Base-by-base conservation (phyloP, 2,797 vertebrate species). In the Botia almorhae region DNA sequence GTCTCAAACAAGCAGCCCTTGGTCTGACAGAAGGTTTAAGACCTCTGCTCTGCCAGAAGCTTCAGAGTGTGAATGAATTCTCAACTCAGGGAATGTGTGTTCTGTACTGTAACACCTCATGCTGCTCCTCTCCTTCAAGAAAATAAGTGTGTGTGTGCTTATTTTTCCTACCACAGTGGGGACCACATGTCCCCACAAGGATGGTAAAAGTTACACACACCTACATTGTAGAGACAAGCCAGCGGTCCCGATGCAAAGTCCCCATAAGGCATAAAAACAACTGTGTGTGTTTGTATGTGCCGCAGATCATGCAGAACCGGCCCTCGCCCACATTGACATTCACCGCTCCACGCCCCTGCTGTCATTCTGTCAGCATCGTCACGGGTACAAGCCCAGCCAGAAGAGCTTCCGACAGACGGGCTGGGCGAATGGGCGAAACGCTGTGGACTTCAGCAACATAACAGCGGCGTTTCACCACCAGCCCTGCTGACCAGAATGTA, bases 301-400 rank as follows among this genome's bases (percentile, higher is more conserved):
- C 46, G 50, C 67, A 76, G 74, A 80, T 90, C 86, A 80, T 87
- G 84, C 78, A 87, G 88, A 90, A 91, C 87, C 81, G 68, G 86
- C 82, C 84, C 87, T 90, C 87, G 85, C 90, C 86, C 84, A 83
- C 91, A 93, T 93, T 93, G 92, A 90, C 91, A 93, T 93, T 91
- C 92, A 90, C 83, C 82, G 85, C 88, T 86, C 89, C 88, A 86
- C 88, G 67, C 86, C 85, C 87, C 84, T 90, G 87, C 92, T 93
- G 92, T 93, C 93, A 94, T 91, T 89, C 92, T 94, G 92, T 94
- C 92, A 93, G 91, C 92, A 87, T 85, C 88, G 88, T 93, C 92
- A 91, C 88, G 82, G 87, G 89, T 90, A 87, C 88, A 87, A 90
- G 86, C 88, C 90, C 90, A 91, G 92, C 91, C 91, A 92, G 91